These are phyloP conservation scores for Buathra laborator DNA, from an alignment of 2,888 invertebrate species.

Conservation along the genomic window DNA sequence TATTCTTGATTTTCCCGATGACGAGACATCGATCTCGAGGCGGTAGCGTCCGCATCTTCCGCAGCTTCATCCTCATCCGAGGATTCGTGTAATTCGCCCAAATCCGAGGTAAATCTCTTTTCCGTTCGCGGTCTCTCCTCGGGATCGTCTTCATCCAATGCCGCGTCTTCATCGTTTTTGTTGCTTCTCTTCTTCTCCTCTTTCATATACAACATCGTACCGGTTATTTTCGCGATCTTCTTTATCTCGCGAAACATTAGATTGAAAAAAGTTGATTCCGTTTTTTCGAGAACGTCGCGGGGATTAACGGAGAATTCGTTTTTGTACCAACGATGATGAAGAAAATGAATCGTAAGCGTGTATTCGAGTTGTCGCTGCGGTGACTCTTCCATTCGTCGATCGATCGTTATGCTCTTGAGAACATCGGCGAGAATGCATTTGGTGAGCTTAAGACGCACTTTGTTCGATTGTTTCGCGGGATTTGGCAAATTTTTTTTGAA, in stretches of 20 bases:
- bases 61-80: slow-evolving; percentile 90
- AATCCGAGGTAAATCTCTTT: slow-evolving; percentile 67
- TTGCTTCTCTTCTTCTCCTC: slow-evolving; percentile 84
- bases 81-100: slow-evolving; percentile 86
- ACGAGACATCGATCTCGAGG: slow-evolving; percentile 79
- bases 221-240: slow-evolving; percentile 87
- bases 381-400: slow-evolving; percentile 87
- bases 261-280: slow-evolving; percentile 91
- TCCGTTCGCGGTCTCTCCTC: slow-evolving; percentile 69
- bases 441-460: slow-evolving; percentile 90
- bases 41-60: slow-evolving; percentile 86
- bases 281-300: slow-evolving; percentile 89
- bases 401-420: slow-evolving; percentile 90
- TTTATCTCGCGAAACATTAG: slow-evolving; percentile 88
- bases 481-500: slow-evolving; percentile 87
- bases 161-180: slow-evolving; percentile 76
- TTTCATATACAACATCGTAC: slow-evolving; percentile 85
- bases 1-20: slow-evolving; percentile 86
- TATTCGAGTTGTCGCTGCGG: slow-evolving; percentile 88
- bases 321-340: slow-evolving; percentile 91
- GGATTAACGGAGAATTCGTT: slow-evolving; percentile 91
- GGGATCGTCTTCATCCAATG: slow-evolving; percentile 84
- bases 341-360: slow-evolving; percentile 90
- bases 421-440: slow-evolving; percentile 93
- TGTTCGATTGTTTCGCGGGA: slow-evolving; percentile 88